These are phyloP conservation scores for Fragum sueziense DNA, from an alignment of 2,888 invertebrate species.

Conservation along the genomic window DNA sequence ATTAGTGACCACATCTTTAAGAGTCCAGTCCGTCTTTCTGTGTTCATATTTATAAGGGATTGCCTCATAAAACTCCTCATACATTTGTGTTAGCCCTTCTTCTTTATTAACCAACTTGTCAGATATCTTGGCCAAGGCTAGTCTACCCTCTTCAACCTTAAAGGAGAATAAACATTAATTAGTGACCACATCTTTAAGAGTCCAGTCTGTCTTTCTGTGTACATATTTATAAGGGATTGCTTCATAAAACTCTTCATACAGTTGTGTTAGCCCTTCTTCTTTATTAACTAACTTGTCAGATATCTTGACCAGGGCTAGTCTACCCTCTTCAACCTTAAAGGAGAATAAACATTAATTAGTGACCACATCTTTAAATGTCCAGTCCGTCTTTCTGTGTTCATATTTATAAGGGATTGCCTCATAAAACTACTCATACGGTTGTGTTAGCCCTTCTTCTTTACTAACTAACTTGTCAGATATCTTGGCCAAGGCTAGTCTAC, in stretches of 20 bases:
- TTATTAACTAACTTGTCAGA: constrained; percentile 54
- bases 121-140: constrained; percentile 52
- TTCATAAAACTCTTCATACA: constrained; percentile 54
- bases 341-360: too few species aligned
- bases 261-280: constrained; percentile 7
- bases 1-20: constrained; percentile 60
- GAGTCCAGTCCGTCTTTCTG: constrained; percentile 30
- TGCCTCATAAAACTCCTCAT: constrained; percentile 55
- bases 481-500: constrained; percentile 63
- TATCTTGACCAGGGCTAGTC: constrained; percentile 55
- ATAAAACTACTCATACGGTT: constrained; percentile 53
- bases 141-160: constrained; percentile 74
- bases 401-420: constrained; percentile 55
- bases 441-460: constrained; percentile 8
- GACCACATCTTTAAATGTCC: constrained; percentile 43
- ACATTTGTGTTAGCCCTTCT: constrained; percentile 20
- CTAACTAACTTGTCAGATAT: constrained; percentile 47
- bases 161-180: constrained; percentile 63
- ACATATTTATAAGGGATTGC: constrained; percentile 53
- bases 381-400: constrained; percentile 17
- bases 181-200: constrained; percentile 52
- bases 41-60: constrained; percentile 50
- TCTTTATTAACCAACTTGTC: constrained; percentile 45
- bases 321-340: constrained; percentile 72
- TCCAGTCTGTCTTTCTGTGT: constrained; percentile 24